phyloP scores from a whole-genome alignment of 2,113 vertebrate genomes.

The Nicator chloris region DNA sequence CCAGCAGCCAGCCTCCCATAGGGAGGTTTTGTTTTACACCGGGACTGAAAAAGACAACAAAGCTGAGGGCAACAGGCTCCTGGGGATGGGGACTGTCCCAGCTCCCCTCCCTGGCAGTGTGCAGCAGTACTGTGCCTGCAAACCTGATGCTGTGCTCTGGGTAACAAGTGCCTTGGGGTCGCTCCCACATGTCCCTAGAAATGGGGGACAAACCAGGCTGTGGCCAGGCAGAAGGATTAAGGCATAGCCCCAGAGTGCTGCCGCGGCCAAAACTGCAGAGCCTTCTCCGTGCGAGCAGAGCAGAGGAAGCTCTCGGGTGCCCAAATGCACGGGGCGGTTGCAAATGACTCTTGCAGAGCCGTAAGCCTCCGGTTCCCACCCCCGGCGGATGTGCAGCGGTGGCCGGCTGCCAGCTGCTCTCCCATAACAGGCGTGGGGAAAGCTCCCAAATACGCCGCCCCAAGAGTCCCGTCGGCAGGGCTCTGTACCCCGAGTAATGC shows the following conservation, averaged over 20 bases:
- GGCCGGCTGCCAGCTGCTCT: neutral
- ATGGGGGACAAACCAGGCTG: rapidly evolving
- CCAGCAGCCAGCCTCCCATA: rapidly evolving
- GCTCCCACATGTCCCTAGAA: neutral
- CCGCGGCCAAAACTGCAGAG: rapidly evolving
- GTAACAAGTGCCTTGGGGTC: rapidly evolving
- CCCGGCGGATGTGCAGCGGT: rapidly evolving
- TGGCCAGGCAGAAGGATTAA: neutral
- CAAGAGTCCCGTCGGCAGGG: rapidly evolving
- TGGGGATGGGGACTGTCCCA: neutral
- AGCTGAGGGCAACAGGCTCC: neutral
- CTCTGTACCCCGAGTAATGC: neutral
- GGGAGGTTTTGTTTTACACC: neutral
- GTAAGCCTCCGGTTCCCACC: neutral
- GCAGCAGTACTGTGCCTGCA: neutral
- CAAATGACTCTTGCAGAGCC: neutral
- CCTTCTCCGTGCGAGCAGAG: rapidly evolving
- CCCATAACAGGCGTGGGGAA: neutral
- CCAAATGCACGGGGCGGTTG: rapidly evolving
- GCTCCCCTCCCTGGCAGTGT: neutral
- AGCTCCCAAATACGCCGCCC: neutral
- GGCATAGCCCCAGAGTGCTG: neutral
- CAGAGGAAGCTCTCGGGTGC: neutral
- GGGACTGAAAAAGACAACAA: neutral
- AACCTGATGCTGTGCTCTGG: neutral